phyloP scores from a whole-genome alignment of 2,797 vertebrate species.

The Manis javanica region DNA sequence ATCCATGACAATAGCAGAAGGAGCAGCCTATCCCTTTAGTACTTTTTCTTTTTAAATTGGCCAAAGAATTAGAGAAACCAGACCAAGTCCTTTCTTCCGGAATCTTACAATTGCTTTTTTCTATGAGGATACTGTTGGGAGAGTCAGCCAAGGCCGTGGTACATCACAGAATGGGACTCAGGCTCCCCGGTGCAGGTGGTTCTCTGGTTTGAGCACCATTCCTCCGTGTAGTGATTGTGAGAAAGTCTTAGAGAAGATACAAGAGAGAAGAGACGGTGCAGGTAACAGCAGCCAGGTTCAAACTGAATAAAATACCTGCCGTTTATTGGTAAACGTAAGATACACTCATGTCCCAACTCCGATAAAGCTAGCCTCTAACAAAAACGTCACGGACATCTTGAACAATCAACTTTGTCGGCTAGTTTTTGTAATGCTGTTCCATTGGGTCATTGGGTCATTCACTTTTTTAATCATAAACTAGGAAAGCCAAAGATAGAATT shows the following conservation, averaged over 20 bases:
- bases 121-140: neutral
- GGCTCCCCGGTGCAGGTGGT: neutral
- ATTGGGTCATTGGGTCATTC: neutral
- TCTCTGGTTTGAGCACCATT: neutral
- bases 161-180: neutral
- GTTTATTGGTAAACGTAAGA: neutral
- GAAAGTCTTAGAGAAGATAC: neutral
- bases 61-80: constrained; percentile 23
- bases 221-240: neutral
- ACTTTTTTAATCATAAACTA: neutral
- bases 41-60: neutral
- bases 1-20: neutral
- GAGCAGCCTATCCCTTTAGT: neutral
- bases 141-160: neutral
- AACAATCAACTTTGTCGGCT: neutral
- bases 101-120: neutral
- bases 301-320: neutral
- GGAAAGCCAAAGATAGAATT: neutral
- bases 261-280: neutral
- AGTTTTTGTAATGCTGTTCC: neutral
- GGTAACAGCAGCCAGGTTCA: neutral
- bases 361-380: neutral
- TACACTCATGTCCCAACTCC: neutral
- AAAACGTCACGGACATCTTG: neutral
- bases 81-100: neutral